Base-by-base conservation (phyloP, 2,113 vertebrate genomes). In the Trichomycterus rosablanca region DNA sequence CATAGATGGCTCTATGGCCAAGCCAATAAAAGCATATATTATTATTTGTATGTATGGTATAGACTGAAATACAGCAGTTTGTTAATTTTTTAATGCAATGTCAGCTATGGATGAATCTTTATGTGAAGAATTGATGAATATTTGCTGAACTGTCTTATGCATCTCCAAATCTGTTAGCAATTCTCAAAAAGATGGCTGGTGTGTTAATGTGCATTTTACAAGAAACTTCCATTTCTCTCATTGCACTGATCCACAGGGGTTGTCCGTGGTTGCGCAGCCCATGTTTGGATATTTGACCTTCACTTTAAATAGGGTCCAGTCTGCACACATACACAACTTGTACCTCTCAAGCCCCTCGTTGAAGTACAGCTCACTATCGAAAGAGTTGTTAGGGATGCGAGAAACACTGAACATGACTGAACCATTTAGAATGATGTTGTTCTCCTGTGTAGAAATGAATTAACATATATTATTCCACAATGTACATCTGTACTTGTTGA, bases 241-340 rank as follows among this genome's bases (percentile, higher is more conserved):
- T 59, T 86, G 86, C 0, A 71, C 80, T 66, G 84, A 85, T 37
- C 88, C 85, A 0, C 96, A 99, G 0, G 95, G 95, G 64, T 93
- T 96, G 69, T 91, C 89, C 10, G 93, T 84, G 0, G 90, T 90
- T 76, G 94, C 91, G 76, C 95, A 98, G 61, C 95, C 96, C 91
- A 95, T 95, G 85, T 95, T 96, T 19, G 77, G 72, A 49, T 88
- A 83, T 1, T 90, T 95, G 55, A 97, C 96, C 76, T 89, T 90
- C 0, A 99, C 91, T 59, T 88, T 90, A 83, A 99, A 99, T 32
- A 99, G 87, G 0, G 91, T 97, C 39, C 96, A 94, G 0, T 98
- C 95, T 0, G 91, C 93, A 61, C 96, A 99, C 91, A 97, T 87
- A 19, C 96, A 99, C 2, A 99, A 91, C 85, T 99, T 98, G 85